Conservation (phyloP, 2,888 invertebrate genomes). For the Himalopsyche tibetana region DNA sequence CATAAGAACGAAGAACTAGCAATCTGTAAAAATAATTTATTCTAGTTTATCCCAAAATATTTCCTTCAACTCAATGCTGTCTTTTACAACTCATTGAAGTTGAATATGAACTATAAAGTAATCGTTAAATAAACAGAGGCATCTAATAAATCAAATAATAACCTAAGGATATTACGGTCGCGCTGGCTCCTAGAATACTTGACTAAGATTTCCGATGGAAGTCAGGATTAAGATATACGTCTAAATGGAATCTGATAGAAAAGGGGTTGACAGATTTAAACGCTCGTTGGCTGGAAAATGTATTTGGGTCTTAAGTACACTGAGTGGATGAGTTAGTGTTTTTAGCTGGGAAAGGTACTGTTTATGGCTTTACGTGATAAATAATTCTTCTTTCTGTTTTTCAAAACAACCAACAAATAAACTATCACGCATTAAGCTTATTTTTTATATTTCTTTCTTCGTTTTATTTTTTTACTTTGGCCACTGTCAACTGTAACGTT, state of each 20-base stretch:
- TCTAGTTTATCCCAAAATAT: too few relatives aligned
- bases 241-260: slow-evolving; percentile 23
- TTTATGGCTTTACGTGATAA: neutral
- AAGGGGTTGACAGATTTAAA: slow-evolving; percentile 26
- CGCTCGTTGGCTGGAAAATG: slow-evolving; percentile 19
- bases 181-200: neutral
- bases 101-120: too few relatives aligned
- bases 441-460: too few relatives aligned
- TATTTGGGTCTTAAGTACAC: neutral
- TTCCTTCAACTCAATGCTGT: too few relatives aligned
- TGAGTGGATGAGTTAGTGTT: neutral
- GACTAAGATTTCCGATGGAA: neutral
- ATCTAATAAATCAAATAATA: neutral
- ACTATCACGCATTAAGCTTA: too few relatives aligned
- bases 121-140: too few relatives aligned
- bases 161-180: neutral
- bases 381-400: neutral
- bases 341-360: neutral
- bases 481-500: too few relatives aligned
- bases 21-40: too few relatives aligned
- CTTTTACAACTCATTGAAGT: too few relatives aligned
- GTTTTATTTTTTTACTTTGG: too few relatives aligned
- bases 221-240: slow-evolving; percentile 6
- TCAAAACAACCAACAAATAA: neutral
- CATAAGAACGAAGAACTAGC: too few relatives aligned